A percentile compares a stretch with the other conserved stretches of the same genome.
Conservation (phyloP, 2,113 vertebrate genomes). For the Silurus meridionalis region DNA sequence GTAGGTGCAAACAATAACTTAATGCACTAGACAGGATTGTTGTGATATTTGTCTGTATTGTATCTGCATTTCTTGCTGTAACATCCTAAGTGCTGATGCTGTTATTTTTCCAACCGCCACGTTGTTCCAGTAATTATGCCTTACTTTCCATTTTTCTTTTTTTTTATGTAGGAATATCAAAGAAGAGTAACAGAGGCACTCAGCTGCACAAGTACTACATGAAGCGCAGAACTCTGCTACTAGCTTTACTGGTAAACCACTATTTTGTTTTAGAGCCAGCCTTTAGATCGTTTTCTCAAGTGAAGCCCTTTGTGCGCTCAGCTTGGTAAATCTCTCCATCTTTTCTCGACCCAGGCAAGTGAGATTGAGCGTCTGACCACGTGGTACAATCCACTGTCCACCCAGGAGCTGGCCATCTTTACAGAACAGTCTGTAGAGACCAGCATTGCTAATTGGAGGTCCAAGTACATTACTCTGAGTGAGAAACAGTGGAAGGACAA, state of each 20-base stretch:
- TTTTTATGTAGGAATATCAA: conserved; percentile 81
- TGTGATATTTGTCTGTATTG: background rate
- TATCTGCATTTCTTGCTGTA: background rate
- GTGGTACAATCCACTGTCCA: conserved; percentile 97
- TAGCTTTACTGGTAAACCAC: conserved; percentile 85
- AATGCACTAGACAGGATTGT: background rate
- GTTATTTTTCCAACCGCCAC: too few species aligned
- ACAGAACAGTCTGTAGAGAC: conserved; percentile 91
- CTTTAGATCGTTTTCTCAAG: background rate
- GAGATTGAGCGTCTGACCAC: conserved; percentile 95
- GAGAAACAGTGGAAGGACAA: conserved; percentile 99
- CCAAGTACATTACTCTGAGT: conserved; percentile 92
- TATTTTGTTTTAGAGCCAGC: background rate
- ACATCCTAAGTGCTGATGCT: background rate
- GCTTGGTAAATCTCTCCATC: background rate
- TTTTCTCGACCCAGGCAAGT: conserved; percentile 78
- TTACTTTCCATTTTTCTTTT: background rate
- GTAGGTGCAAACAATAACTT: background rate
- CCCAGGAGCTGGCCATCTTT: conserved; percentile 86
- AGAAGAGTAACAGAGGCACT: conserved; percentile 94
- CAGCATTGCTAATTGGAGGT: conserved; percentile 95
- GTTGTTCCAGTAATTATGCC: too few species aligned
- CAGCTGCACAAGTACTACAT: conserved; percentile 99
- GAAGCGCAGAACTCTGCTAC: conserved; percentile 89
- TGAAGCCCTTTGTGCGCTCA: background rate